These are phyloP conservation scores for Gymnorhina tibicen DNA, from an alignment of 2,113 vertebrate species.

Conservation along the genomic window DNA sequence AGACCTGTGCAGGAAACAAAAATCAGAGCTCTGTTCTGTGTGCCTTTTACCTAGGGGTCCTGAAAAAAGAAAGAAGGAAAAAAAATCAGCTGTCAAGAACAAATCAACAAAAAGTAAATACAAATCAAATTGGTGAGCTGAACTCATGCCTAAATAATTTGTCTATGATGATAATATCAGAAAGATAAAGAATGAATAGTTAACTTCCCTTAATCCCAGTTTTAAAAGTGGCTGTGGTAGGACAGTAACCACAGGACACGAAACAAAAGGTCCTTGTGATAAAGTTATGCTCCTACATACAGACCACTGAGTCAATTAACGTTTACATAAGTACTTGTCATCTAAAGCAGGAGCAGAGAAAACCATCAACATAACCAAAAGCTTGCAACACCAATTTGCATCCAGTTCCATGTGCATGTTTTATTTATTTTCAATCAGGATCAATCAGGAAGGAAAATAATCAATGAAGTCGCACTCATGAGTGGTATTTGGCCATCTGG, in stretches of 20 bases:
- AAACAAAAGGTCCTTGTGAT: not conserved
- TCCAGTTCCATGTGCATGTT: conserved; percentile 80
- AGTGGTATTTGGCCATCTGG: conserved; percentile 89
- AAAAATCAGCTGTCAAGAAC: not conserved
- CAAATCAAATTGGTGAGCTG: conserved; percentile 13
- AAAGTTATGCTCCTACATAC: conserved; percentile 17
- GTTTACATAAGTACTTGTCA: conserved; percentile 60
- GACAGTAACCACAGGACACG: not conserved
- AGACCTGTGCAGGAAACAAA: not conserved
- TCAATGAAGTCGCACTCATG: conserved; percentile 83
- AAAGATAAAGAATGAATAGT: conserved; percentile 29
- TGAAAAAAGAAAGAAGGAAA: not conserved
- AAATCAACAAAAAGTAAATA: conserved; percentile 27
- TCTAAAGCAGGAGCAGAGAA: conserved; percentile 79
- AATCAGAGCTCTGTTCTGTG: not conserved
- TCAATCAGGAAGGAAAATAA: conserved; percentile 88
- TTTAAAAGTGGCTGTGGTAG: not conserved
- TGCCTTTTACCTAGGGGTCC: not conserved
- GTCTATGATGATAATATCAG: conserved; percentile 16
- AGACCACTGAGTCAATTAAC: conserved; percentile 47
- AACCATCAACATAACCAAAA: conserved; percentile 79
- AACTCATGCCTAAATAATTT: conserved; percentile 37
- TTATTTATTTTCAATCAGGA: conserved; percentile 90
- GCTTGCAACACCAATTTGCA: conserved; percentile 77
- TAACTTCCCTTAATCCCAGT: conserved; percentile 12